A percentile compares a stretch with the other conserved stretches of the same genome.
These are phyloP conservation scores for Asteroscopus sphinx DNA, from an alignment of 2,888 invertebrate species.

Conservation along the genomic window DNA sequence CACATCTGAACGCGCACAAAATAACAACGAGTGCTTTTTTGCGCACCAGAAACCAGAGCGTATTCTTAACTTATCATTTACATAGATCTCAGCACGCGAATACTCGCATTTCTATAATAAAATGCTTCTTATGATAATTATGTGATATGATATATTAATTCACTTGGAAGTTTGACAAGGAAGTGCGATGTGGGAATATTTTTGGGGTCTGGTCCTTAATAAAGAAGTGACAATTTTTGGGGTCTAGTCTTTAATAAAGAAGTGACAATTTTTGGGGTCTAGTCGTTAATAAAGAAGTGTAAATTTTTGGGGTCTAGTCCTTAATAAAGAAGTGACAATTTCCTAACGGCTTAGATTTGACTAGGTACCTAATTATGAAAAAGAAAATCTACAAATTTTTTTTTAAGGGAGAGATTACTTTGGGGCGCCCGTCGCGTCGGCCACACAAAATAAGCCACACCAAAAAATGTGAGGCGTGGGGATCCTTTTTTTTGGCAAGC, in stretches of 20 bases:
- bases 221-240: conserved; percentile 19
- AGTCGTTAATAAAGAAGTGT: conserved; percentile 38
- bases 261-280: too few species aligned
- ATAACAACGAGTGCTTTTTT: conserved; percentile 63
- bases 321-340: conserved; percentile 2
- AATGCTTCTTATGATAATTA: conserved; percentile 41
- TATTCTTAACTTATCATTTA: conserved; percentile 58
- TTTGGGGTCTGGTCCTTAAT: neutral
- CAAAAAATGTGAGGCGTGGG: too few species aligned
- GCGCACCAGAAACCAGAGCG: conserved; percentile 59
- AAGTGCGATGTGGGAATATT: conserved; percentile 42
- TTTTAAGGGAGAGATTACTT: too few species aligned
- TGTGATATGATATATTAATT: conserved; percentile 36
- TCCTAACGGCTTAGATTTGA: too few species aligned
- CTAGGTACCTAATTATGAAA: too few species aligned
- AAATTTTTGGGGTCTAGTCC: neutral
- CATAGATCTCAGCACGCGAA: conserved; percentile 64
- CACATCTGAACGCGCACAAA: conserved; percentile 59
- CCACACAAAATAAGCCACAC: too few species aligned
- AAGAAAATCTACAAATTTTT: too few species aligned
- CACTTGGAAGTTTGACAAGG: conserved; percentile 34
- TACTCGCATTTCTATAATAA: conserved; percentile 43
- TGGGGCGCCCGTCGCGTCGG: too few species aligned
- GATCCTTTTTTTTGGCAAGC: too few species aligned
- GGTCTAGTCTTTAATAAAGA: too few species aligned